Base-by-base conservation (phyloP, 2,113 vertebrate genomes). In the Myanophis thanlyinensis region DNA sequence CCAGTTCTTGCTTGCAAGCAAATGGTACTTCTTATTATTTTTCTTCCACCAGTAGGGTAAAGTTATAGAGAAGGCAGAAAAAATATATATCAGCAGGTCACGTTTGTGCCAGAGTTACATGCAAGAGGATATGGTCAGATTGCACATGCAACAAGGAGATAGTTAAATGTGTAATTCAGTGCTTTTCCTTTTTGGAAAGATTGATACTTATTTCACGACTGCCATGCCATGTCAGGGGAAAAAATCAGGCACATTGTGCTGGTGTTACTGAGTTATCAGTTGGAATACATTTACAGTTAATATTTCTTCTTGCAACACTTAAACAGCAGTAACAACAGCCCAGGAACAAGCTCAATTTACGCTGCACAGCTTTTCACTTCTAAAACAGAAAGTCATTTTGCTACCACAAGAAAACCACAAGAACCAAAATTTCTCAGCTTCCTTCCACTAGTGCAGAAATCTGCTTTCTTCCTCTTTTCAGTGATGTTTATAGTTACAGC, bases 141-240 rank as follows among this genome's bases (percentile, higher is more conserved):
- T 46, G 87, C 25, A 44, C 87, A 94, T 85, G 51, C 62, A 92
- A 80, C 22, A 51, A 1, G 20, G 89, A 0, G 3, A 27, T 54
- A 90, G 48, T 54, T 86, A 93, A 62, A 85, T 62, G 35, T 3
- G 27, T 18, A 56, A 62, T 91, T 27, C 52, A 49, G 44, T 85
- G 80, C 85, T 84, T 89, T 93, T 85, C 53, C 49, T 85, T 51
- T 48, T 67, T 49, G 90, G 49, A 30, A 85, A 89, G 73, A 52
- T 56, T 53, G 0, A 0, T 0, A 0, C 23, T 51, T 30, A 18
- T 9, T 25, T 90, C 89, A 8, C 0, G 0, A 4, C 2, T 90
- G 73, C 84, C 0, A 0, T 5, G 30, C 1, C 1, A 0, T 5
- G 12, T 1, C 0, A 62, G 2, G n/a, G 46, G 2, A 8, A 13